phyloP scores from a whole-genome alignment of 2,888 invertebrate species.

The Ophioninae sp. region DNA sequence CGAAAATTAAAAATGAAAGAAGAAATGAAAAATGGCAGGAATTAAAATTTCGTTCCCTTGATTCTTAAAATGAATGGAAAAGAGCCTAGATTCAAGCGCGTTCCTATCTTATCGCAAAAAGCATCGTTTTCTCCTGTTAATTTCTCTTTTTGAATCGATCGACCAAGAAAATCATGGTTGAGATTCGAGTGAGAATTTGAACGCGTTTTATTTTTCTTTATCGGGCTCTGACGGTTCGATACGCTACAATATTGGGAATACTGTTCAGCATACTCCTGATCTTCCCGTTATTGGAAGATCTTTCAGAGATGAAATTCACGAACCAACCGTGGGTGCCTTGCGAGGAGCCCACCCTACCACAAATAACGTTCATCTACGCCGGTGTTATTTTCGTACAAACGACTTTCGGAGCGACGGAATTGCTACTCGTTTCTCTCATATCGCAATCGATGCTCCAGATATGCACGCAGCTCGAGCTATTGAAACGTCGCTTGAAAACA shows the following conservation, averaged over 20 bases:
- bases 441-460: constrained; percentile 21
- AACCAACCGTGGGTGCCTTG: constrained; percentile 1
- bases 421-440: constrained; percentile 7
- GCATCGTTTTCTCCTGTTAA: background rate
- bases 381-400: constrained; percentile 8
- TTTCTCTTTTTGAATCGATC: background rate
- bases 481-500: constrained; percentile 10
- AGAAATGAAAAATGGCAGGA: too few relatives aligned
- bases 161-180: background rate
- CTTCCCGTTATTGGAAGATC: background rate
- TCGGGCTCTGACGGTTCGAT: constrained; percentile 13
- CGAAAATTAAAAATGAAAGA: too few relatives aligned
- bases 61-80: background rate
- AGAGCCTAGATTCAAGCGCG: background rate
- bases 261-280: background rate
- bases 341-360: background rate
- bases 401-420: background rate
- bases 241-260: background rate
- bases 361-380: constrained; percentile 1
- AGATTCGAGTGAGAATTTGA: background rate
- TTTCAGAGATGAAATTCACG: background rate
- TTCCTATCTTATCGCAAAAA: background rate
- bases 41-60: too few relatives aligned
- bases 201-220: constrained; percentile 15
- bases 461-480: constrained; percentile 25